Percentiles rank a stretch among this genome's conserved stretches.
phyloP scores from a whole-genome alignment of 2,797 vertebrate genomes.

The Gambelia wislizenii region DNA sequence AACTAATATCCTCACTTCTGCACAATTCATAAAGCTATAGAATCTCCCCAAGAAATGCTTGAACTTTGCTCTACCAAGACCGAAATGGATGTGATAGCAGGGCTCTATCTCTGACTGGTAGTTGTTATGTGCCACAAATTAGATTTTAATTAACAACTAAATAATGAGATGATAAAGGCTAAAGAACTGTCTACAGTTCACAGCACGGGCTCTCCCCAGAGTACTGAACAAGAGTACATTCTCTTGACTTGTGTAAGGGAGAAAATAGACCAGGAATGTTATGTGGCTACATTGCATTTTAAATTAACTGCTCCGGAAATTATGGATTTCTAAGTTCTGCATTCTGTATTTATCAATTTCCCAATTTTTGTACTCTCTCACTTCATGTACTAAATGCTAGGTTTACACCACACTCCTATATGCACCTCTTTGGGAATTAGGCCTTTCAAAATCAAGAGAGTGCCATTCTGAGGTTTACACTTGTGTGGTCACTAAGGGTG shows the following conservation, averaged over 20 bases:
- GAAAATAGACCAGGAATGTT: conserved; percentile 10
- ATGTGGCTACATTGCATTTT: conserved; percentile 15
- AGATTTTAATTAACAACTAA: conserved; percentile 44
- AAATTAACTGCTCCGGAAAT: conserved; percentile 39
- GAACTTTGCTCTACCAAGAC: not conserved
- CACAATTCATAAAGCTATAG: not conserved
- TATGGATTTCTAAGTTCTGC: not conserved
- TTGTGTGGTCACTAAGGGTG: not conserved
- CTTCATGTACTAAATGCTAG: not conserved
- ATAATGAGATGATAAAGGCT: conserved; percentile 31
- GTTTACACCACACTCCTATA: not conserved
- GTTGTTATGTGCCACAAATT: conserved; percentile 35
- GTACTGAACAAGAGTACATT: conserved; percentile 17
- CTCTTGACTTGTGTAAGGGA: conserved; percentile 33
- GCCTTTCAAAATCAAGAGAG: not conserved
- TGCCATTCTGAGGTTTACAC: not conserved
- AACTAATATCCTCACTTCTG: not conserved
- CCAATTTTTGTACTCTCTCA: conserved; percentile 36
- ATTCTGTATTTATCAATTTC: not conserved
- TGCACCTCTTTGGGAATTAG: not conserved
- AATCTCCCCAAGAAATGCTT: not conserved
- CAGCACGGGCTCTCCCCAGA: conserved; percentile 11
- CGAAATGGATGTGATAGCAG: not conserved
- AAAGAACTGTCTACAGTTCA: conserved; percentile 41
- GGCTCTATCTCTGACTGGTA: conserved; percentile 10